A percentile compares a stretch with the other conserved stretches of the same genome.
Conservation (phyloP, 1,140 invertebrate genomes). For the Contarinia nasturtii region DNA sequence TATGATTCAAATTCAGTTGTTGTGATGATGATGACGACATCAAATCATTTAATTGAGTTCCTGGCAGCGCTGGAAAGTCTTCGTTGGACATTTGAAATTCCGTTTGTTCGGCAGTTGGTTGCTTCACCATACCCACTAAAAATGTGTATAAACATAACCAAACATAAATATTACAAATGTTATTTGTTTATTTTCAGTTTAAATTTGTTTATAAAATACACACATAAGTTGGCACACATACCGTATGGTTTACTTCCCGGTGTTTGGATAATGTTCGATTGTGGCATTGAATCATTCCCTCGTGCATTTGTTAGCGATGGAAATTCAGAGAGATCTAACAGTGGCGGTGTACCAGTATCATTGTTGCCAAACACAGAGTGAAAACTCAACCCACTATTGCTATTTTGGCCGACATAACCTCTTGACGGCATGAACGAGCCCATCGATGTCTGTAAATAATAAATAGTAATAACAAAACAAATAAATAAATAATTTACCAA, state of each 20-base stretch:
- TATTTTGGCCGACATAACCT: slow-evolving; percentile 43
- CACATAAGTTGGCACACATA: too few species aligned
- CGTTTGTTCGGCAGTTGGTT: slow-evolving; percentile 72
- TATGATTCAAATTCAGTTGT: background rate
- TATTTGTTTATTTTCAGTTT: slow-evolving; percentile 2
- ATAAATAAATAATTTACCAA: background rate
- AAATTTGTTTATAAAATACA: background rate
- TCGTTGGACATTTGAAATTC: slow-evolving; percentile 97
- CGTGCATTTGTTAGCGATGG: slow-evolving; percentile 69
- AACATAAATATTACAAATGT: too few species aligned
- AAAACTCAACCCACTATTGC: slow-evolving; percentile 36
- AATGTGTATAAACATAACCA: slow-evolving; percentile 9
- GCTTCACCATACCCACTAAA: slow-evolving; percentile 88
- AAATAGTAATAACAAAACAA: background rate
- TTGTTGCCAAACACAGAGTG: slow-evolving; percentile 53
- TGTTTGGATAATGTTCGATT: slow-evolving; percentile 56
- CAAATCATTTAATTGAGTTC: slow-evolving; percentile 31
- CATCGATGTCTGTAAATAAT: slow-evolving; percentile 18
- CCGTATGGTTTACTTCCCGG: slow-evolving; percentile 77
- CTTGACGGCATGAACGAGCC: slow-evolving; percentile 25
- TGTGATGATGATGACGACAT: background rate
- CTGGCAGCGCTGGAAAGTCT: slow-evolving; percentile 93
- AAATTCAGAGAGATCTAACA: slow-evolving; percentile 76
- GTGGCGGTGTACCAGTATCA: slow-evolving; percentile 44
- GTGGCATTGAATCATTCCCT: slow-evolving; percentile 42